Evolutionary conservation across 2,113 vertebrate genomes (phyloP), one percentile per base, ranked within the genome.

Genomic region (Serilophus lunatus): DNA sequence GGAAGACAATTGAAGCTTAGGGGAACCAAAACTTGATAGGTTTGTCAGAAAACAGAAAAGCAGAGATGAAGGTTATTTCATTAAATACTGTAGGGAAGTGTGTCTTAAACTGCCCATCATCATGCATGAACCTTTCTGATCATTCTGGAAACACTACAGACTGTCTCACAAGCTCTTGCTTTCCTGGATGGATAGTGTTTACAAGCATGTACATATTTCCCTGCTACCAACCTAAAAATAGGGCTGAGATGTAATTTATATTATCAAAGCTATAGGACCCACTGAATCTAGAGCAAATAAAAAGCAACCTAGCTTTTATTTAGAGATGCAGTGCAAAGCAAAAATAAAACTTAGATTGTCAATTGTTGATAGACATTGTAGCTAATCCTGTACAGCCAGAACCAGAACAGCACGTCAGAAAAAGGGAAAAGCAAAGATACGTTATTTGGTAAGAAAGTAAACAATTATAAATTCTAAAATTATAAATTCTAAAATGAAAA

Each of bases 291-390:
- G 33, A 72, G 64, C 16, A 82, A 92, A 59, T 63, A 65, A 60
- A 91, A 92, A 82, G 18, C n/a, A 81, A 59, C 47, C 87, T 33
- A 7, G 45, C 25, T 84, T 96, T 92, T 95, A 57, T 92, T 90
- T 92, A 85, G 74, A 82, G 28, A 24, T 63, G 33, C 50, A 87
- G 35, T 10, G 7, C 36, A 60, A 40, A 76, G 82, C 25, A 56
- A 84, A 92, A 84, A 82, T 81, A 72, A 92, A 89, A 66, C 38
- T 75, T 74, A 54, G 72, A 84, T 95, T 89, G 64, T 10, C 40
- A 85, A 2, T 29, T 89, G 9, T 54, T 88, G 61, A 24, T 57
- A 54, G 44, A 61, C 60, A 69, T 51, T 92, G 40, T 54, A 85
- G 86, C 38, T 89, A 85, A 89, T 82, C 61, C 74, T 77, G 33